These are phyloP conservation scores for Zophobas atratus DNA, from an alignment of 1,140 invertebrate genomes.

Conservation along the genomic window DNA sequence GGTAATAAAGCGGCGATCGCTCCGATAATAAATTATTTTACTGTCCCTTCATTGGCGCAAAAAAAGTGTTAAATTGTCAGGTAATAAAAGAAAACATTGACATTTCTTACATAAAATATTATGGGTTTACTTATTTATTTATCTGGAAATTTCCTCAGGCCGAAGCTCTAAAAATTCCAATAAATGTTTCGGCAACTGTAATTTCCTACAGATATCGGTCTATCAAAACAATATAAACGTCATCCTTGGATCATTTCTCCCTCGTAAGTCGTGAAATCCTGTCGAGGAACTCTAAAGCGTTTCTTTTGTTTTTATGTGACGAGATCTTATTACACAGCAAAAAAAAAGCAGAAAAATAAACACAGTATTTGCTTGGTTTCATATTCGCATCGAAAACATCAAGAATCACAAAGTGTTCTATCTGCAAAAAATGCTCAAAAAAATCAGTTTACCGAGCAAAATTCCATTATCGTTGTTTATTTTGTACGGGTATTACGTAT, in stretches of 20 bases:
- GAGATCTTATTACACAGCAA: not conserved
- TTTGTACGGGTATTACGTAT: too few species aligned
- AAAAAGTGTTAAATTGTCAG: conserved; percentile 5
- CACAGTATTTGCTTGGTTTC: too few species aligned
- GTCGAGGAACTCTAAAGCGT: not conserved
- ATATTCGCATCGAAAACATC: too few species aligned
- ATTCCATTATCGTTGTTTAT: too few species aligned
- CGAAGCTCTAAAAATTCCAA: conserved; percentile 13
- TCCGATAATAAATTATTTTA: not conserved
- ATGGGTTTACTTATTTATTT: not conserved
- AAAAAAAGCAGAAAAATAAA: not conserved
- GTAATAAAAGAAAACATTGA: conserved; percentile 1
- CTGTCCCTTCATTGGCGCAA: not conserved
- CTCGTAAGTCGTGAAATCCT: conserved; percentile 9
- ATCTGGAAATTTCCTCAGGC: not conserved
- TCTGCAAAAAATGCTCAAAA: too few species aligned
- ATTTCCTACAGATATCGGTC: conserved; percentile 9
- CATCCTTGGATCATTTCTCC: conserved; percentile 13
- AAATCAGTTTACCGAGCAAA: too few species aligned
- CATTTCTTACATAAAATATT: conserved; percentile 1
- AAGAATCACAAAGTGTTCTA: too few species aligned
- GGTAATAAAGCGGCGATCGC: too few species aligned
- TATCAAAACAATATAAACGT: conserved; percentile 38
- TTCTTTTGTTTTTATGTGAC: conserved; percentile 9
- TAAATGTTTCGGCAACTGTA: conserved; percentile 32